Evolutionary conservation across 2,113 vertebrate genomes (phyloP).

Genomic region (Phylloscopus whistleri): DNA sequence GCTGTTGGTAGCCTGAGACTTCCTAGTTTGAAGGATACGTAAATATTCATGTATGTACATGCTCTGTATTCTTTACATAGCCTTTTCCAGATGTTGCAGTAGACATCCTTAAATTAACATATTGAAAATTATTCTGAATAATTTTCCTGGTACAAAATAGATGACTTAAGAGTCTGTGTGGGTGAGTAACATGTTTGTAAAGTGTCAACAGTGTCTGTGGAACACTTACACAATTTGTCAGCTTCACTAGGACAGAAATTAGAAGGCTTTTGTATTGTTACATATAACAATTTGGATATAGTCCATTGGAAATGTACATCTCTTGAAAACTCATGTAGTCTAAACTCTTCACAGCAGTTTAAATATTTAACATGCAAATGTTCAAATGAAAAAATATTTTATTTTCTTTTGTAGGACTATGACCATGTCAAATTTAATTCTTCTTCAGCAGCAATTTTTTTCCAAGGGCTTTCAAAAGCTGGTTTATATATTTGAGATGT

Average conservation of each 20-base stretch:
- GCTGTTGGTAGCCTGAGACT: neutral
- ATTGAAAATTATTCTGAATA: slow-evolving; percentile 2
- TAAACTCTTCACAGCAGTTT: neutral
- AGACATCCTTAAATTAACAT: neutral
- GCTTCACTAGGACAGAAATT: neutral
- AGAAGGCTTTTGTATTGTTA: neutral
- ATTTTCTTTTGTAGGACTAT: neutral
- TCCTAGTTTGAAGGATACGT: neutral
- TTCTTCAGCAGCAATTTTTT: neutral
- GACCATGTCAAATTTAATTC: neutral
- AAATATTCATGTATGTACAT: neutral
- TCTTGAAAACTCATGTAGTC: neutral
- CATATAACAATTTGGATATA: neutral
- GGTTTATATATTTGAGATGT: neutral
- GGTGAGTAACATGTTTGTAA: neutral
- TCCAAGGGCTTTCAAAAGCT: neutral
- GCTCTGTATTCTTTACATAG: neutral
- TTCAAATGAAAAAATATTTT: neutral
- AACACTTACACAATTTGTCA: neutral
- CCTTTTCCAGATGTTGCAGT: neutral
- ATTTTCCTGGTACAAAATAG: neutral
- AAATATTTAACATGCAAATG: neutral
- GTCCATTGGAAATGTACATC: neutral
- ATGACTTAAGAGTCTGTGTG: neutral
- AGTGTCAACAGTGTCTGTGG: neutral